These are phyloP conservation scores for Mellilla xanthometata DNA, from an alignment of 2,888 invertebrate genomes.

Conservation along the genomic window DNA sequence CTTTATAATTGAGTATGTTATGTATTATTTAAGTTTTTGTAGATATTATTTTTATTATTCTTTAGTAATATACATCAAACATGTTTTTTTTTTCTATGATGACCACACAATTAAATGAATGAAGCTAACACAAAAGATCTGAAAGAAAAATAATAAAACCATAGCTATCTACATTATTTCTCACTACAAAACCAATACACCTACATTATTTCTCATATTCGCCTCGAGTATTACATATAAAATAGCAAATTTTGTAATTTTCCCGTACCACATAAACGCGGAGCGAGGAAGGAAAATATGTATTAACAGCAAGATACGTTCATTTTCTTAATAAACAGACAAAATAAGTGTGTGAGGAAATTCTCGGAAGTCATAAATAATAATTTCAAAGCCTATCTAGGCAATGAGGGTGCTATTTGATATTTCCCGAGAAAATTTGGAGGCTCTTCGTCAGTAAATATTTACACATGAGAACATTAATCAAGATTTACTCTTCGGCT, in stretches of 20 bases:
- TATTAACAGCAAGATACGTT: not conserved
- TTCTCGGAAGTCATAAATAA: slow-evolving; percentile 9
- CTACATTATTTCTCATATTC: too few relatives aligned
- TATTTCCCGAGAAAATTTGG: slow-evolving; percentile 13
- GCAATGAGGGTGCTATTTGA: slow-evolving; percentile 7
- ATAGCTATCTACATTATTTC: too few relatives aligned
- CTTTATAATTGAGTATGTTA: too few relatives aligned
- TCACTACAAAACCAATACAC: too few relatives aligned
- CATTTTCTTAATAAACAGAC: slow-evolving; percentile 6
- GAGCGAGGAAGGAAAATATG: not conserved
- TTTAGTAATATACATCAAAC: too few relatives aligned
- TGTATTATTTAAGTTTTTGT: too few relatives aligned
- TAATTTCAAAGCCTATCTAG: slow-evolving; percentile 11
- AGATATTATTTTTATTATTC: too few relatives aligned
- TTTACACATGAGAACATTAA: slow-evolving; percentile 14
- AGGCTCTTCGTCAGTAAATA: slow-evolving; percentile 9
- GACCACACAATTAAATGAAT: too few relatives aligned
- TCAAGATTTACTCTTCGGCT: slow-evolving; percentile 8
- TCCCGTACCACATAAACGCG: not conserved
- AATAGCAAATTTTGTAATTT: not conserved
- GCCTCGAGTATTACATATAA: not conserved
- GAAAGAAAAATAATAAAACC: too few relatives aligned
- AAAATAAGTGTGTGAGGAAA: not conserved
- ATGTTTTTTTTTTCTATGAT: too few relatives aligned
- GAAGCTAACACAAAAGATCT: too few relatives aligned